Percentiles rank a stretch among this genome's conserved stretches.
Evolutionary conservation across 2,113 vertebrate genomes (phyloP).

Genomic region (Hyla sarda): DNA sequence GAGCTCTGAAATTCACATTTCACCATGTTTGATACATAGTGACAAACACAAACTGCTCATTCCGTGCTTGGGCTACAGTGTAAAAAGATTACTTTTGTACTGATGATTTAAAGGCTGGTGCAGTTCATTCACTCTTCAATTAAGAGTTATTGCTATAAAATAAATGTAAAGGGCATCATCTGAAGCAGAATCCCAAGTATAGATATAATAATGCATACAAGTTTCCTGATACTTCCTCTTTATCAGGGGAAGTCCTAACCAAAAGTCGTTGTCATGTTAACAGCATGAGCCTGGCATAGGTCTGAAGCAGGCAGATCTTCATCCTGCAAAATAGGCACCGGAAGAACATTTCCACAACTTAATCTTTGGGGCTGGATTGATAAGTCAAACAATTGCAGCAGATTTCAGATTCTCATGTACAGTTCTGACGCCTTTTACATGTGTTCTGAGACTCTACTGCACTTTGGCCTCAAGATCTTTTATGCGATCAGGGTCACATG

Average conservation of each 20-base stretch:
- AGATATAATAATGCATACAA: not conserved
- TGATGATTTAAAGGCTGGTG: constrained; percentile 1
- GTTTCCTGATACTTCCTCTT: not conserved
- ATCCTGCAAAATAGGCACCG: not conserved
- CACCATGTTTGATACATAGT: constrained; percentile 36
- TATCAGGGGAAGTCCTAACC: not conserved
- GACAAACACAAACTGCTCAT: constrained; percentile 29
- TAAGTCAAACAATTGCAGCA: not conserved
- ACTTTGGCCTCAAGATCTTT: not conserved
- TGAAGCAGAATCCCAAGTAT: not conserved
- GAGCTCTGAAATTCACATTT: constrained; percentile 41
- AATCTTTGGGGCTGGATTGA: constrained; percentile 9
- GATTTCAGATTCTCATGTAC: not conserved
- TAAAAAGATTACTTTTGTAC: constrained; percentile 32
- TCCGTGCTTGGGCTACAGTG: constrained; percentile 51
- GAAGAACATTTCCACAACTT: not conserved
- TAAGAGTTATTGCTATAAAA: constrained; percentile 60
- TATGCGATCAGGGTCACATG: not conserved
- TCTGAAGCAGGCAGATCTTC: not conserved
- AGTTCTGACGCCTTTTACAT: not conserved
- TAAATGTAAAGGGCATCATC: not conserved
- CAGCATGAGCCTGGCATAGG: not conserved
- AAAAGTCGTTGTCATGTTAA: constrained; percentile 28
- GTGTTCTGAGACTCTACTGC: not conserved
- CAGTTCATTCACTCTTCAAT: constrained; percentile 51